phyloP scores from a whole-genome alignment of 2,888 invertebrate species.

The Sturmia bella region DNA sequence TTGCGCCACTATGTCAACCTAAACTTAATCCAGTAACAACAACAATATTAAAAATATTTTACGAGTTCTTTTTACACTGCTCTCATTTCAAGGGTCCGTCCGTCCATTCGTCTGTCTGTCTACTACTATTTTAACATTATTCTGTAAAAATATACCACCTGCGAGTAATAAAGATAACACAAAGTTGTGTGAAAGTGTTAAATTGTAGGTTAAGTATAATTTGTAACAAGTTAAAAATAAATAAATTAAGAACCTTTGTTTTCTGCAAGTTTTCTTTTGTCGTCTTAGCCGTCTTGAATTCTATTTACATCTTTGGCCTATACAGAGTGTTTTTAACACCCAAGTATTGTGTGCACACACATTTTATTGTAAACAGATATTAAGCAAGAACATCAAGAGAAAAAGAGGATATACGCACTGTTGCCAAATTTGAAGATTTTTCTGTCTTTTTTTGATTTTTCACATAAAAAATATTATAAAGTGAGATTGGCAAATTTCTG shows the following conservation, averaged over 20 bases:
- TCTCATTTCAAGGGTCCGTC: constrained; percentile 6
- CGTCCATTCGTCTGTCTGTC: neutral
- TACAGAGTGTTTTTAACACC: constrained; percentile 6
- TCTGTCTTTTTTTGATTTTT: constrained; percentile 2
- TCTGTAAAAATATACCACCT: neutral
- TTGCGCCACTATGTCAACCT: constrained; percentile 47
- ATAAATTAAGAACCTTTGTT: constrained; percentile 37
- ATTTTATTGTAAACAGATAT: constrained; percentile 49
- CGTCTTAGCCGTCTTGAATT: constrained; percentile 43
- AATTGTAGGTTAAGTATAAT: constrained; percentile 70
- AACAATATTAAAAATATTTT: constrained; percentile 41
- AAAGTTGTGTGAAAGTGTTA: constrained; percentile 58
- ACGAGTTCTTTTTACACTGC: constrained; percentile 37
- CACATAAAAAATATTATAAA: too few relatives aligned
- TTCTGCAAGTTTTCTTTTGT: constrained; percentile 37
- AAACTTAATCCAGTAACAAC: constrained; percentile 27
- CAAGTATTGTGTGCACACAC: constrained; percentile 2
- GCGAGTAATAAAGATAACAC: constrained; percentile 18
- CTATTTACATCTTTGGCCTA: constrained; percentile 36
- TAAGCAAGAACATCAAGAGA: constrained; percentile 28
- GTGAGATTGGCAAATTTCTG: too few relatives aligned
- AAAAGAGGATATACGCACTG: too few relatives aligned
- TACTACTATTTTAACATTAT: neutral
- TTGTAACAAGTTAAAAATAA: constrained; percentile 14
- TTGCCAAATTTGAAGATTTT: too few relatives aligned